These are phyloP conservation scores for Parnassius apollo DNA, from an alignment of 2,888 invertebrate genomes.

Conservation along the genomic window DNA sequence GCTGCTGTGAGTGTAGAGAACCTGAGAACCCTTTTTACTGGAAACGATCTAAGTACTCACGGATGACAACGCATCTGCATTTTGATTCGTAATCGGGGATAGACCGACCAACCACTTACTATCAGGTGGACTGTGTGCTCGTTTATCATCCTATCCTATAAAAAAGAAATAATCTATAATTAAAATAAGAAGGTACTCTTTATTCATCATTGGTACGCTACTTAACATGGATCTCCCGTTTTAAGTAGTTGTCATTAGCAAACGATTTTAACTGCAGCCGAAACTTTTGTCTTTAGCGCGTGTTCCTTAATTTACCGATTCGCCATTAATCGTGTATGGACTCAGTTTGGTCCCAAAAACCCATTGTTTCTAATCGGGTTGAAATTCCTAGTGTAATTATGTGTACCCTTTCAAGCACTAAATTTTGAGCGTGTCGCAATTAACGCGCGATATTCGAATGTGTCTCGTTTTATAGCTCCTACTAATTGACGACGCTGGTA, in stretches of 20 bases:
- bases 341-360: slow-evolving; percentile 40
- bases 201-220: background rate
- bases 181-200: too few relatives aligned
- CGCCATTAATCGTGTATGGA: slow-evolving; percentile 37
- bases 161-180: too few relatives aligned
- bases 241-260: background rate
- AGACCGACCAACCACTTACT: too few relatives aligned
- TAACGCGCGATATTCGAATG: slow-evolving; percentile 48
- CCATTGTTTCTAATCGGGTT: slow-evolving; percentile 50
- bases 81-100: too few relatives aligned
- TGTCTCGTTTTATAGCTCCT: slow-evolving; percentile 45
- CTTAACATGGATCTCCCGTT: background rate
- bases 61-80: too few relatives aligned
- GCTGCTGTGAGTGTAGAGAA: too few relatives aligned
- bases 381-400: slow-evolving; percentile 55
- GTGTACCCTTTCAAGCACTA: slow-evolving; percentile 50
- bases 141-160: too few relatives aligned
- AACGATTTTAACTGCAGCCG: background rate
- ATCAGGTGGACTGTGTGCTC: too few relatives aligned
- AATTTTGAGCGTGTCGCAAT: slow-evolving; percentile 51
- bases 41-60: too few relatives aligned
- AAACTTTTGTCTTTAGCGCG: slow-evolving; percentile 4
- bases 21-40: too few relatives aligned
- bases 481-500: slow-evolving; percentile 44
- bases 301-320: slow-evolving; percentile 28